A percentile compares a stretch with the other conserved stretches of the same genome.
Conservation (phyloP, 2,797 vertebrate genomes). For the Pangasius larnaudii region DNA sequence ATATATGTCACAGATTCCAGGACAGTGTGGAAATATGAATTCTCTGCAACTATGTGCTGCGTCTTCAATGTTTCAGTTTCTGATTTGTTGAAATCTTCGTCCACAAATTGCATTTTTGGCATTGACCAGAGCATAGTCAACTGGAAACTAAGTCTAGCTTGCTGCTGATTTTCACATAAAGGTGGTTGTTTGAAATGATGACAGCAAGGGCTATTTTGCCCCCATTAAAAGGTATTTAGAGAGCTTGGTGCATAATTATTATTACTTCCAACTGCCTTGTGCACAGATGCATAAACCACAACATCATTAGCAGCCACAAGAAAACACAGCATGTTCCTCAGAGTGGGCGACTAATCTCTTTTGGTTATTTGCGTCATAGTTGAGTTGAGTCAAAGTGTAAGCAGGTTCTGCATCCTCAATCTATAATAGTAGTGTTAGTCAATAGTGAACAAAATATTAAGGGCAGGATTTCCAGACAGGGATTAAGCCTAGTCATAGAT, state of each 20-base stretch:
- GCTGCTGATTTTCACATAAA: not conserved
- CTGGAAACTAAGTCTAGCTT: not conserved
- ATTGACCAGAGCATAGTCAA: not conserved
- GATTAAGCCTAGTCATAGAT: not conserved
- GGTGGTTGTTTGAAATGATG: not conserved
- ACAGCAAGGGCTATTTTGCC: not conserved
- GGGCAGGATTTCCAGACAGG: not conserved
- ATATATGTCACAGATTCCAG: not conserved
- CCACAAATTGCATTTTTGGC: not conserved
- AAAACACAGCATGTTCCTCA: not conserved
- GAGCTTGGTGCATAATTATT: not conserved
- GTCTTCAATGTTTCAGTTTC: not conserved
- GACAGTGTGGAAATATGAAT: not conserved
- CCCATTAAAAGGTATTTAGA: not conserved
- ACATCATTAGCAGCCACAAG: not conserved
- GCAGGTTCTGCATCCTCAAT: not conserved
- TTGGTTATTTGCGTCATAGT: not conserved
- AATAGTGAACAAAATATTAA: not conserved
- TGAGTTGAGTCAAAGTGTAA: not conserved
- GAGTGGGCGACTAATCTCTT: not conserved
- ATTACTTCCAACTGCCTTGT: not conserved
- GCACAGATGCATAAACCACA: not conserved
- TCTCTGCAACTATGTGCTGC: too few relatives aligned
- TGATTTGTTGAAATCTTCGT: not conserved
- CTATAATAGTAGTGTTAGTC: not conserved